These are phyloP conservation scores for Pomatostomus ruficeps DNA, from an alignment of 2,113 vertebrate genomes.

Conservation along the genomic window DNA sequence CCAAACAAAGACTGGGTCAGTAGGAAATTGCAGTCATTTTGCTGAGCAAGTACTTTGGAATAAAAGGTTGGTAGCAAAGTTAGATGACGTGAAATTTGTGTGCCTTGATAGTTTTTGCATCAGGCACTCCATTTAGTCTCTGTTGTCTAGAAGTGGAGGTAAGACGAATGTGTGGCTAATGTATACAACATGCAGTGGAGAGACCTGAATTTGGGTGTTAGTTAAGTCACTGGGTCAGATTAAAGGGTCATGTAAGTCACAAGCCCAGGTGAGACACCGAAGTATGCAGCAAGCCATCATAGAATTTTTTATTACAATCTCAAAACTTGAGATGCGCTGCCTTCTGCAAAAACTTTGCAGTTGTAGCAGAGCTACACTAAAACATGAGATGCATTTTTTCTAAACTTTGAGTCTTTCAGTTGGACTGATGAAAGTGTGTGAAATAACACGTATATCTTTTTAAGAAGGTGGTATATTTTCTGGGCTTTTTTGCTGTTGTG, in stretches of 20 bases:
- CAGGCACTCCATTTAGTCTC: neutral
- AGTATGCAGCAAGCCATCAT: neutral
- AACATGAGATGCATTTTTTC: neutral
- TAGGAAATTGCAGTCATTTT: neutral
- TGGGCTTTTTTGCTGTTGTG: neutral
- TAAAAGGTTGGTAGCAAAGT: neutral
- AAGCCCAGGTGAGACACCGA: neutral
- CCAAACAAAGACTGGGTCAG: neutral
- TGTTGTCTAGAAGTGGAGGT: neutral
- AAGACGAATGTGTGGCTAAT: neutral
- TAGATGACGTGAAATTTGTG: neutral
- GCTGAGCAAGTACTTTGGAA: neutral
- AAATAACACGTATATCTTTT: neutral
- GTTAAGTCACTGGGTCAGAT: neutral
- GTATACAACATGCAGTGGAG: rapidly evolving
- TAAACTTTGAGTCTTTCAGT: neutral
- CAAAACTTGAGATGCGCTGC: rapidly evolving
- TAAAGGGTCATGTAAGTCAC: rapidly evolving
- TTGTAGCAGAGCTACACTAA: neutral
- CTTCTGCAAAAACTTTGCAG: neutral
- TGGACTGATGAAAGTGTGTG: neutral
- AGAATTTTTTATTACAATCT: neutral
- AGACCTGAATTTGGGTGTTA: neutral
- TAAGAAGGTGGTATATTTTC: neutral
- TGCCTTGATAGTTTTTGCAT: neutral